These are phyloP conservation scores for Hybognathus amarus DNA, from an alignment of 2,797 vertebrate species.

Conservation along the genomic window DNA sequence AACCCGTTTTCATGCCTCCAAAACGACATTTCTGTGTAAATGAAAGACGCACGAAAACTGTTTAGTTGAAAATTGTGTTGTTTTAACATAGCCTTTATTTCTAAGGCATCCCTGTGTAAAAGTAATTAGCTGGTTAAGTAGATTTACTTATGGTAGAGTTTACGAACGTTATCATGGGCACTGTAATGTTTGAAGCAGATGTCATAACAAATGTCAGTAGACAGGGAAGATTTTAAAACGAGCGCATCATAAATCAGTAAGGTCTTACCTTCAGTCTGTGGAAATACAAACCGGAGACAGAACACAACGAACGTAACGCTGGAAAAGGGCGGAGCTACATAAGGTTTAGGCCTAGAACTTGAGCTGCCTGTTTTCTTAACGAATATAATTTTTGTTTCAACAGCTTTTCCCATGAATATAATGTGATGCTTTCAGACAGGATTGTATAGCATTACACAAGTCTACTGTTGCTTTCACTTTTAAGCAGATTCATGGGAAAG, in stretches of 20 bases:
- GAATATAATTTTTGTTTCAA: constrained; percentile 14
- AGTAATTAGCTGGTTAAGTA: neutral
- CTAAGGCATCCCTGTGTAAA: neutral
- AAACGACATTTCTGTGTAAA: no score
- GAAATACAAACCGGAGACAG: neutral
- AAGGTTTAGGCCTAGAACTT: neutral
- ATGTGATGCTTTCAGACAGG: constrained; percentile 49
- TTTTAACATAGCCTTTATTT: neutral
- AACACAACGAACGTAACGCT: neutral
- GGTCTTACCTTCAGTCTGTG: neutral
- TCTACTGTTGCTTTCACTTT: constrained; percentile 53
- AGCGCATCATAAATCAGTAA: neutral
- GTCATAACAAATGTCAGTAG: neutral
- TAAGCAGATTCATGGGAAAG: constrained; percentile 50
- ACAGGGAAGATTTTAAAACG: neutral
- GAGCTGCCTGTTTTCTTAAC: neutral
- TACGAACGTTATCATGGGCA: neutral
- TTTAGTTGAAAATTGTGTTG: no score
- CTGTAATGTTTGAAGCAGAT: neutral
- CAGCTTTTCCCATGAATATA: constrained; percentile 57
- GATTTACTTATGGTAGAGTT: neutral
- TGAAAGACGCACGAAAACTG: no score
- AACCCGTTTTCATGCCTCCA: no score
- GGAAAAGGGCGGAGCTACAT: neutral
- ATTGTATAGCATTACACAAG: constrained; percentile 57